Conservation (phyloP, 2,797 vertebrate species). For the Arrhamphus sclerolepis region DNA sequence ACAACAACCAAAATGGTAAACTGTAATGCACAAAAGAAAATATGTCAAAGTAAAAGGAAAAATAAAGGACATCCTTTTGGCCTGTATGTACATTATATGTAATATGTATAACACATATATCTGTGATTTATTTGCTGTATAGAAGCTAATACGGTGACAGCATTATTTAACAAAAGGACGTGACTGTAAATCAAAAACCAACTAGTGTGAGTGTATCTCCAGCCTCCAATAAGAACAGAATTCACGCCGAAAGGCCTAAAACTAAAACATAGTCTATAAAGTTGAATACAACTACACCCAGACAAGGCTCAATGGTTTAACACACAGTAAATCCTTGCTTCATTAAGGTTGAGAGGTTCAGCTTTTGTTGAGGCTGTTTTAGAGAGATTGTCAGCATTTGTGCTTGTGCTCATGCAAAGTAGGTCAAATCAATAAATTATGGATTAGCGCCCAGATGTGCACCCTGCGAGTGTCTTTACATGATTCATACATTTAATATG, state of each 20-base stretch:
- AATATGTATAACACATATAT: too few relatives aligned
- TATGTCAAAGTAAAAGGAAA: too few relatives aligned
- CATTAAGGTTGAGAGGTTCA: neutral
- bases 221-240: too few relatives aligned
- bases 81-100: too few relatives aligned
- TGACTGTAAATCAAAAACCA: neutral
- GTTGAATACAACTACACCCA: neutral
- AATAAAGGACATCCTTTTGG: too few relatives aligned
- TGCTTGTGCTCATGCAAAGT: conserved; percentile 15
- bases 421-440: conserved; percentile 41
- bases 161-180: neutral
- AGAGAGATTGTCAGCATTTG: conserved; percentile 10
- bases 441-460: conserved; percentile 2
- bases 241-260: neutral
- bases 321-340: conserved; percentile 5
- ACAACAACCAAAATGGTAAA: too few relatives aligned
- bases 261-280: neutral
- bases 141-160: neutral
- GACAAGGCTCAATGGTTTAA: neutral
- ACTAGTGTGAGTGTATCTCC: neutral
- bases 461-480: conserved; percentile 10
- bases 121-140: neutral
- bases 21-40: too few relatives aligned
- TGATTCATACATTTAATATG: conserved; percentile 1
- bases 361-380: conserved; percentile 3